Conservation (phyloP, 2,113 vertebrate genomes). For the Lophotis ruficrista region DNA sequence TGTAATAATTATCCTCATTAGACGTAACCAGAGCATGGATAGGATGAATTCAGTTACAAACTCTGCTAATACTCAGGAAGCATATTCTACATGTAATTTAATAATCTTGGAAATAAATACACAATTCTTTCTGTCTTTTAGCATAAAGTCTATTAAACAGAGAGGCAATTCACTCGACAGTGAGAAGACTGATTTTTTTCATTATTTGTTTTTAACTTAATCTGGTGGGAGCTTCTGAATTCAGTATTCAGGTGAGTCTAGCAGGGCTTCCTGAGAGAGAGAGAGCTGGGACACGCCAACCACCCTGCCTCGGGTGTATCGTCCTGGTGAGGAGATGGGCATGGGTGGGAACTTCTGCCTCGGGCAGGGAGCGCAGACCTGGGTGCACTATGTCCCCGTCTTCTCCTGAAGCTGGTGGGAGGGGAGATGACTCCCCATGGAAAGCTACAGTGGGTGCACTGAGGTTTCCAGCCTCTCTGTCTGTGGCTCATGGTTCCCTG, state of each 20-base stretch:
- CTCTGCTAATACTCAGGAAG: conserved; percentile 82
- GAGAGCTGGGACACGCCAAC: not conserved
- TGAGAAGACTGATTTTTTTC: conserved; percentile 4
- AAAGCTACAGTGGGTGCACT: accelerated
- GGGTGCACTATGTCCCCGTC: accelerated
- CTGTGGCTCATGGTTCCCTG: accelerated
- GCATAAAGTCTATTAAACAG: conserved; percentile 37
- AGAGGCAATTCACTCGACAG: conserved; percentile 47
- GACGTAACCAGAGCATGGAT: conserved; percentile 84
- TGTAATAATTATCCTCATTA: conserved; percentile 95
- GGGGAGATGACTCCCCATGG: not conserved
- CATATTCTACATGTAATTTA: conserved; percentile 88
- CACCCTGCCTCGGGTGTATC: accelerated
- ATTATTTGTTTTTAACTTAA: not conserved
- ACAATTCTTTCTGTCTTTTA: conserved; percentile 76
- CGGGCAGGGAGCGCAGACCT: not conserved
- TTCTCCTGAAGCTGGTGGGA: not conserved
- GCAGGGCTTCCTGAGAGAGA: not conserved
- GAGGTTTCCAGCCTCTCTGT: not conserved
- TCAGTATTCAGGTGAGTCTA: not conserved
- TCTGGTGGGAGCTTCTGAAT: not conserved
- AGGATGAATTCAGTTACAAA: conserved; percentile 80
- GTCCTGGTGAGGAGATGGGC: not conserved
- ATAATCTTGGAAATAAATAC: conserved; percentile 92
- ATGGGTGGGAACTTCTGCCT: not conserved